Evolutionary conservation across 2,888 invertebrate genomes (phyloP).

Genomic region (Calameuta idolon): DNA sequence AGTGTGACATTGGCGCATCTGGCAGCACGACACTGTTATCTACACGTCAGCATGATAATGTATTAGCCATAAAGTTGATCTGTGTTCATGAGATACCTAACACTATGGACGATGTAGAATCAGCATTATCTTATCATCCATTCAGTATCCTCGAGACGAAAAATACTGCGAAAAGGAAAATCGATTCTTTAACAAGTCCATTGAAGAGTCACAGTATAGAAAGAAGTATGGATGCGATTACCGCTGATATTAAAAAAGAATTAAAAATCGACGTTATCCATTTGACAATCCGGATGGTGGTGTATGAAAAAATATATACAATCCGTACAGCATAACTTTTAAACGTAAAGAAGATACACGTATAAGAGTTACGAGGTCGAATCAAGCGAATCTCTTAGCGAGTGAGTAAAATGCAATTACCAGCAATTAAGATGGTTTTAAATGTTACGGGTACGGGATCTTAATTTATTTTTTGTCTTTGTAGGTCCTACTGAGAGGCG

Average conservation of each 20-base stretch:
- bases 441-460: conserved; percentile 13
- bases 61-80: conserved; percentile 37
- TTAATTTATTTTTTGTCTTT: conserved; percentile 23
- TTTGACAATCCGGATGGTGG: conserved; percentile 26
- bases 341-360: neutral
- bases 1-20: conserved; percentile 60
- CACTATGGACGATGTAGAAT: conserved; percentile 7
- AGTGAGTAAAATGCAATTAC: conserved; percentile 57
- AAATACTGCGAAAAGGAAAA: neutral
- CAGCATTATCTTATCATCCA: neutral
- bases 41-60: conserved; percentile 29
- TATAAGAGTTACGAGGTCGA: neutral
- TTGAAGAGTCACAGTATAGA: neutral
- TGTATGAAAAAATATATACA: conserved; percentile 31
- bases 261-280: conserved; percentile 45
- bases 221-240: neutral
- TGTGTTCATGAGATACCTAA: conserved; percentile 31
- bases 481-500: conserved; percentile 28
- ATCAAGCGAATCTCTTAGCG: conserved; percentile 13
- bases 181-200: neutral
- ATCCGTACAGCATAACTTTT: conserved; percentile 35
- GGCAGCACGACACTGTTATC: conserved; percentile 36
- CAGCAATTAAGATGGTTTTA: conserved; percentile 45
- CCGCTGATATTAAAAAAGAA: conserved; percentile 27
- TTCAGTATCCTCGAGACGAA: neutral